phyloP scores from a whole-genome alignment of 37 sponge, comb jelly and placozoan genomes.

The Hormiphora californensis region DNA sequence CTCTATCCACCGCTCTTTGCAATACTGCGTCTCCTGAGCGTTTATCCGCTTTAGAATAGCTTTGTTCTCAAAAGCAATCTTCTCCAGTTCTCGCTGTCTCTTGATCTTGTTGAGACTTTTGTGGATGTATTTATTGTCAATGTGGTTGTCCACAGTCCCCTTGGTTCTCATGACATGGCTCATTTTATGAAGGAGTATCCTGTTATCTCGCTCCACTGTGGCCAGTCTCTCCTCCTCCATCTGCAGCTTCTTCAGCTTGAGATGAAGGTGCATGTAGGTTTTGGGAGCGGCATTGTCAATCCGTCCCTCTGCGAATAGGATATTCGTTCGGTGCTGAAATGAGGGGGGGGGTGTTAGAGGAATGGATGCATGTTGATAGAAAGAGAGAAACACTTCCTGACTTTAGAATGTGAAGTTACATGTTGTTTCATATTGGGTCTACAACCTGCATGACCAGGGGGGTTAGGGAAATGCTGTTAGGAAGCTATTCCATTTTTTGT shows the following conservation, averaged over 20 bases:
- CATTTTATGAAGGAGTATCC: constrained; percentile 82
- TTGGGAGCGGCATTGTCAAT: constrained; percentile 84
- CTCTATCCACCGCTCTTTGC: constrained; percentile 57
- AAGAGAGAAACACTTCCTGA: too few species aligned
- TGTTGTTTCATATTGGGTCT: neutral
- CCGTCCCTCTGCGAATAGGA: constrained; percentile 64
- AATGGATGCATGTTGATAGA: too few species aligned
- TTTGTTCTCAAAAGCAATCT: constrained; percentile 76
- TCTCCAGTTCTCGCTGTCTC: constrained; percentile 70
- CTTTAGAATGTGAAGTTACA: constrained; percentile 30
- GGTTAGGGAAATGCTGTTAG: too few species aligned
- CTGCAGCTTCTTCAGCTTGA: constrained; percentile 82
- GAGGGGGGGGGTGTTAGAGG: too few species aligned
- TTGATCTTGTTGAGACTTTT: constrained; percentile 71
- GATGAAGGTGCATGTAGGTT: constrained; percentile 75
- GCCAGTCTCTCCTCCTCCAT: constrained; percentile 80
- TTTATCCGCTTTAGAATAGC: constrained; percentile 80
- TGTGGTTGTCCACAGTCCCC: constrained; percentile 68
- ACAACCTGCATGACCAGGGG: too few species aligned
- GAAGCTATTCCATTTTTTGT: too few species aligned
- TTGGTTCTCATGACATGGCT: constrained; percentile 78
- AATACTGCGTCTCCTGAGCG: constrained; percentile 69
- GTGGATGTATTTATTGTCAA: constrained; percentile 64
- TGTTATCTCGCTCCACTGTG: constrained; percentile 77
- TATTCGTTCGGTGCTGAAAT: constrained; percentile 48